These are phyloP conservation scores for Zaprionus nigranus DNA, from an alignment of 1,140 invertebrate species.

Conservation along the genomic window DNA sequence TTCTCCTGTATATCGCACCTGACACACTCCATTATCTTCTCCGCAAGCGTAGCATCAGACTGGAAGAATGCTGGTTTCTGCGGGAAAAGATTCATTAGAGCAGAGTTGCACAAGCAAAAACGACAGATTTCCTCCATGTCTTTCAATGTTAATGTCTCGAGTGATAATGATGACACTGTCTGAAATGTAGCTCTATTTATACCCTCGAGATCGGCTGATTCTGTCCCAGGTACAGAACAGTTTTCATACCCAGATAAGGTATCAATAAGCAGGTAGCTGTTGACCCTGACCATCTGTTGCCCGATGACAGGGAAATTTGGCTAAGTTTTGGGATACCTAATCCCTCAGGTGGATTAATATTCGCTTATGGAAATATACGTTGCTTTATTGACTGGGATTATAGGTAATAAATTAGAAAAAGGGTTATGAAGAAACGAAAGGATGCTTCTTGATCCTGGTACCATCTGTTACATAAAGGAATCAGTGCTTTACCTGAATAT, in stretches of 20 bases:
- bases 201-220: background rate
- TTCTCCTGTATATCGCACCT: background rate
- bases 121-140: background rate
- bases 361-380: background rate
- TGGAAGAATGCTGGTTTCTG: background rate
- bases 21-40: constrained; percentile 8
- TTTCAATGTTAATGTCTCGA: background rate
- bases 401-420: no score
- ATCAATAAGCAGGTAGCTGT: background rate
- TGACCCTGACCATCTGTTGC: background rate
- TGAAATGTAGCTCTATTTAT: background rate
- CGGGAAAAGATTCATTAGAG: background rate
- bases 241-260: background rate
- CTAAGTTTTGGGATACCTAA: background rate
- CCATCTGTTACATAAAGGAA: no score
- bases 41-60: background rate
- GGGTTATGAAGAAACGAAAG: no score
- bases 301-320: background rate
- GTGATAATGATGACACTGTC: background rate
- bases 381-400: no score
- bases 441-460: no score
- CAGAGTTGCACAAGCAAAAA: constrained; percentile 4
- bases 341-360: background rate
- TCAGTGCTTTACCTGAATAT: no score
- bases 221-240: background rate